A percentile compares a stretch with the other conserved stretches of the same genome.
Evolutionary conservation across 1,140 invertebrate species (phyloP).

Genomic region (Zaprionus ornatus): DNA sequence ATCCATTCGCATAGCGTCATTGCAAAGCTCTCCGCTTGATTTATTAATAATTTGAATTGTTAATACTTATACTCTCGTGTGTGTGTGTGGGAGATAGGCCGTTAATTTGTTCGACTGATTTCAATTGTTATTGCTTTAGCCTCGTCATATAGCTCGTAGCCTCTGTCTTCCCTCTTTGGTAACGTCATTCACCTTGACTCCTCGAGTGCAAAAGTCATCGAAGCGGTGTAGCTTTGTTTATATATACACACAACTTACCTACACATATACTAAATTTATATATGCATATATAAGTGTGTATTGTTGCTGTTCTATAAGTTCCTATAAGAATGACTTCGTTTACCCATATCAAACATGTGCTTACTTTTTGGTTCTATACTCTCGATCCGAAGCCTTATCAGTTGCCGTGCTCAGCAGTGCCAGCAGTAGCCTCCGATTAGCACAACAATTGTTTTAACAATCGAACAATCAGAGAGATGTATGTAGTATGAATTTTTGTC

Average conservation of each 20-base stretch:
- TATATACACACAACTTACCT: background rate
- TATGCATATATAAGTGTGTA: background rate
- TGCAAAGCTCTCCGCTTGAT: conserved; percentile 57
- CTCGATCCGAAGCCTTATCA: conserved; percentile 50
- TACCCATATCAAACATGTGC: conserved; percentile 44
- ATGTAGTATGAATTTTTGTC: background rate
- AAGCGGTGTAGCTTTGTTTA: conserved; percentile 26
- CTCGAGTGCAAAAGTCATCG: conserved; percentile 65
- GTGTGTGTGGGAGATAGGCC: background rate
- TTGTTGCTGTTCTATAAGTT: conserved; percentile 11
- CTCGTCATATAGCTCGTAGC: conserved; percentile 2
- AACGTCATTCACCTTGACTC: conserved; percentile 79
- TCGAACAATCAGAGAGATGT: background rate
- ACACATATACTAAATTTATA: conserved; percentile 8
- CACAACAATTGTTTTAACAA: conserved; percentile 16
- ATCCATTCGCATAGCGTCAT: conserved; percentile 23
- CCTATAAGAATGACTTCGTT: background rate
- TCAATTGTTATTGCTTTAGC: conserved; percentile 26
- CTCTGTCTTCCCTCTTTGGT: conserved; percentile 60
- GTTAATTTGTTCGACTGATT: conserved; percentile 20
- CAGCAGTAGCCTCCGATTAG: conserved; percentile 21
- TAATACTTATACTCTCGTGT: conserved; percentile 19
- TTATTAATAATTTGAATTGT: conserved; percentile 72
- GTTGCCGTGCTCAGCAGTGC: conserved; percentile 1
- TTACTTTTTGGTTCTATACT: conserved; percentile 3